phyloP scores from a whole-genome alignment of 2,113 vertebrate species.

The Leptobrachium ailaonicum region DNA sequence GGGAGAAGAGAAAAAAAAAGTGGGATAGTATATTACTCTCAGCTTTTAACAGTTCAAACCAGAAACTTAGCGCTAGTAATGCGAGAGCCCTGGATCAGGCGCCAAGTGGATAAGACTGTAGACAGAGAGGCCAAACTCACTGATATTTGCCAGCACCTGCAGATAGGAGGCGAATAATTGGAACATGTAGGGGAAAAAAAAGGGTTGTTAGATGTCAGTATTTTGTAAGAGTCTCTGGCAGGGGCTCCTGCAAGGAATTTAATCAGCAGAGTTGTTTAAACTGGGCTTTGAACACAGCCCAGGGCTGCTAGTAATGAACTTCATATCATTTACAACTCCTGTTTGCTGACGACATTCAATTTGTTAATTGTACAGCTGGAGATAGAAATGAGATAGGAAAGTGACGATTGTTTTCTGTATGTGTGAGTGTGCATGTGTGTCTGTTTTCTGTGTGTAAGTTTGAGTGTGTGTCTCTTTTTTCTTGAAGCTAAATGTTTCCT shows the following conservation, averaged over 20 bases:
- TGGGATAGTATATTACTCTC: constrained; percentile 55
- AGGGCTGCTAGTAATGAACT: constrained; percentile 71
- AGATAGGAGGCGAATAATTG: constrained; percentile 77
- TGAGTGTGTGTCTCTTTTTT: not conserved
- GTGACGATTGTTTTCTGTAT: constrained; percentile 73
- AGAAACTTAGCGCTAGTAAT: constrained; percentile 66
- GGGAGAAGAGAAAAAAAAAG: constrained; percentile 47
- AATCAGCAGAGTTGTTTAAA: constrained; percentile 81
- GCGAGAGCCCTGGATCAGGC: constrained; percentile 73
- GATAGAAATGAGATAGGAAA: constrained; percentile 79
- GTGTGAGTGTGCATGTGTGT: not conserved
- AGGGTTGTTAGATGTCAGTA: constrained; percentile 66
- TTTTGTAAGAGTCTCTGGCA: constrained; percentile 76
- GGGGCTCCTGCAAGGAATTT: constrained; percentile 76
- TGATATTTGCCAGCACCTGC: constrained; percentile 81
- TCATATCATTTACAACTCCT: constrained; percentile 75
- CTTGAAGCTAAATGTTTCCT: constrained; percentile 73
- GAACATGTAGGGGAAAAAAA: constrained; percentile 69
- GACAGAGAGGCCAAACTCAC: constrained; percentile 68
- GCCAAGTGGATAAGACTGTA: constrained; percentile 79
- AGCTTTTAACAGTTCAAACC: constrained; percentile 71
- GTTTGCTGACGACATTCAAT: constrained; percentile 81
- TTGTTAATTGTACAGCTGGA: constrained; percentile 81
- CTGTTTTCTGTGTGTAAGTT: too few relatives aligned
- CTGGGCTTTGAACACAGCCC: constrained; percentile 68